Conservation (phyloP, 2,113 vertebrate species). For the Syngnathoides biaculeatus region DNA sequence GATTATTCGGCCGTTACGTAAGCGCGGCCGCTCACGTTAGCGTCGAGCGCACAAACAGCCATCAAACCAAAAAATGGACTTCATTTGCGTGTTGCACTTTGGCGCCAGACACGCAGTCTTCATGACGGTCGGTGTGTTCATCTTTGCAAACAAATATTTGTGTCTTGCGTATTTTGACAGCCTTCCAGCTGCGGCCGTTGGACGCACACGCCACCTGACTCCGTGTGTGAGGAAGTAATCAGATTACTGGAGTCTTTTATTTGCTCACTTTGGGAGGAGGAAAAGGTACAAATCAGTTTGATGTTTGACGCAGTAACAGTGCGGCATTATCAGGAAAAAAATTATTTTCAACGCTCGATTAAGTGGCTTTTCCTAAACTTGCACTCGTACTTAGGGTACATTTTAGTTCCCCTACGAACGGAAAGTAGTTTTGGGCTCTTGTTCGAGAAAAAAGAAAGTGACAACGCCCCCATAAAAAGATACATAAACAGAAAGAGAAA, state of each 20-base stretch:
- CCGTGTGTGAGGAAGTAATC: not conserved
- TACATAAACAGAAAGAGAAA: too few species aligned
- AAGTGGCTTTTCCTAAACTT: not conserved
- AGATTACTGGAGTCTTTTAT: not conserved
- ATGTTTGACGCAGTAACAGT: not conserved
- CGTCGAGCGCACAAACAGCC: too few species aligned
- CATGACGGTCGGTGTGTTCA: too few species aligned
- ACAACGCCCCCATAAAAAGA: too few species aligned
- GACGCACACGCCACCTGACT: not conserved
- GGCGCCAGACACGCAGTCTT: too few species aligned
- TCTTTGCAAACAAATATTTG: not conserved
- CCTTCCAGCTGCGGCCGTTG: constrained; percentile 12
- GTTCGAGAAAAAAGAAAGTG: too few species aligned
- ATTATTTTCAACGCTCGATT: not conserved
- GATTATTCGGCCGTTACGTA: not conserved
- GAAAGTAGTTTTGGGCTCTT: not conserved
- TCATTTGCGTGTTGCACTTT: not conserved
- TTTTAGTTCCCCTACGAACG: not conserved
- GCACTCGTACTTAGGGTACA: not conserved
- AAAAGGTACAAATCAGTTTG: not conserved
- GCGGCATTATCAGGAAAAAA: too few species aligned
- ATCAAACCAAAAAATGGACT: not conserved
- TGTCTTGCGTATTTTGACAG: constrained; percentile 11
- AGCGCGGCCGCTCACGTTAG: not conserved
- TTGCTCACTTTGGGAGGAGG: not conserved